Percentiles rank a stretch among this genome's conserved stretches.
Evolutionary conservation across 2,113 vertebrate species (phyloP).

Genomic region (Calidris pygmaea): DNA sequence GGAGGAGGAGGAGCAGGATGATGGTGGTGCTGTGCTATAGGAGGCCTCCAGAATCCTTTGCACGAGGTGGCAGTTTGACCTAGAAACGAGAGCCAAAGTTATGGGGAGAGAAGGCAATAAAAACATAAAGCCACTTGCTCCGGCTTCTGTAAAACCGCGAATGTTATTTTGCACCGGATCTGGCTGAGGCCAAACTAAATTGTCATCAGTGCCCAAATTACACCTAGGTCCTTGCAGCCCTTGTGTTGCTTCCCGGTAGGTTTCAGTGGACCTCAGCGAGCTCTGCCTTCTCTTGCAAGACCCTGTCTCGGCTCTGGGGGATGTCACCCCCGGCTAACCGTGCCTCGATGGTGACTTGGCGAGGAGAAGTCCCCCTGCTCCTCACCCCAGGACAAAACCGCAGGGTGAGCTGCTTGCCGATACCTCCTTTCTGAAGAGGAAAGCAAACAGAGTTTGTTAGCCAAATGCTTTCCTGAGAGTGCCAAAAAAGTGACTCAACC

Average conservation of each 20-base stretch:
- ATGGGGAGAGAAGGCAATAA: background rate
- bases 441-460: background rate
- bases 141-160: background rate
- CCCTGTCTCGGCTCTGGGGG: fast-evolving
- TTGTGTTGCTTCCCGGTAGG: background rate
- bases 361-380: background rate
- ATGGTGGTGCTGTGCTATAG: fast-evolving
- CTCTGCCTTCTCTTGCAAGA: background rate
- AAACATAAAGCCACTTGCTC: background rate
- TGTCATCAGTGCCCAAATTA: background rate
- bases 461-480: background rate
- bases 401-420: background rate
- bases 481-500: background rate
- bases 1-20: background rate
- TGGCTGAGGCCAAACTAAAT: background rate
- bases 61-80: background rate
- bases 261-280: background rate
- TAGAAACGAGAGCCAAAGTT: background rate
- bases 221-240: background rate
- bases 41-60: background rate
- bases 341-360: background rate
- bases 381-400: no score
- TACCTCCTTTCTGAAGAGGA: background rate
- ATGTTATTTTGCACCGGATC: background rate
- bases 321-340: background rate